Conservation (phyloP, 2,113 vertebrate species). For the Pomatostomus ruficeps region DNA sequence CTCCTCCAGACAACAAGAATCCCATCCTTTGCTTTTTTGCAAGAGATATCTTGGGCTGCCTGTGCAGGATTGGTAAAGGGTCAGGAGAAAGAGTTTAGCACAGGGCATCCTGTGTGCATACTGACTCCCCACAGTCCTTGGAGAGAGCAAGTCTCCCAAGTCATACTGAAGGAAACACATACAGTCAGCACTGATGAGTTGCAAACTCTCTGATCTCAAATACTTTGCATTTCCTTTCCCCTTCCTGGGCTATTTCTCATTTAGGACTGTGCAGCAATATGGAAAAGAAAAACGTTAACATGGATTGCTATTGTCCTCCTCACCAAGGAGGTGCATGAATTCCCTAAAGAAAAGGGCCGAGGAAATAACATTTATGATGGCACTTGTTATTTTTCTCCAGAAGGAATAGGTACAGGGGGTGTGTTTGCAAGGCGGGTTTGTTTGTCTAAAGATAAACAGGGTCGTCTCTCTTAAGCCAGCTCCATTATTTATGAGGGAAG, state of each 20-base stretch:
- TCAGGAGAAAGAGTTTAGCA: background rate
- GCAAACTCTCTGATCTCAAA: background rate
- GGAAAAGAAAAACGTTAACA: background rate
- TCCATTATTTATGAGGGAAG: constrained; percentile 17
- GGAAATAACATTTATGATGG: background rate
- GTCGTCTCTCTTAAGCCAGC: background rate
- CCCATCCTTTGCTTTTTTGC: background rate
- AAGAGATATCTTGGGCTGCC: background rate
- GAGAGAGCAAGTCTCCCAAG: background rate
- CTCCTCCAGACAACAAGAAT: background rate
- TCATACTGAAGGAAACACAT: rapidly evolving
- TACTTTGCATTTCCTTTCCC: background rate
- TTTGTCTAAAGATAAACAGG: constrained; percentile 19
- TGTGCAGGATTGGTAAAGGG: rapidly evolving
- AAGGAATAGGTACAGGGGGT: background rate
- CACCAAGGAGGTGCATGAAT: background rate
- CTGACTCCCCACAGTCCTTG: rapidly evolving
- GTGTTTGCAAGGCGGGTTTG: background rate
- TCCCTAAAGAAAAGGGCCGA: background rate
- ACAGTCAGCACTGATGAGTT: background rate
- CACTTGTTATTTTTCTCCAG: background rate
- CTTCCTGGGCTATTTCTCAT: background rate
- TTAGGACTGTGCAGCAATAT: background rate
- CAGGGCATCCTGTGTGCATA: background rate
- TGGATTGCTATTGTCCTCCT: background rate